Percentiles rank a stretch among this genome's conserved stretches.
phyloP scores from a whole-genome alignment of 2,797 vertebrate species.

The Argyrosomus regius region DNA sequence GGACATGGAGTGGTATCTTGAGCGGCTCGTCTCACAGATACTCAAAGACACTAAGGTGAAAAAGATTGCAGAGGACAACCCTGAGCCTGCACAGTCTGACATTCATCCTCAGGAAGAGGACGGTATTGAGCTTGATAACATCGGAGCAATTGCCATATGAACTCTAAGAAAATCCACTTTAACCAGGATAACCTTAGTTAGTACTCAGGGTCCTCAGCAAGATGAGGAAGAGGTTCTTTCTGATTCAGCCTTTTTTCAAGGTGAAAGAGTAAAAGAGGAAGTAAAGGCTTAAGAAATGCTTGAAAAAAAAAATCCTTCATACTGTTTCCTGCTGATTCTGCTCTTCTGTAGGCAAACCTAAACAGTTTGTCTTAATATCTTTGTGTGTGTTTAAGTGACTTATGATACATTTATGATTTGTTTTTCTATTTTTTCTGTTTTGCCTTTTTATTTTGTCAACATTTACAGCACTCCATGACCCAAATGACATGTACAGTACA shows the following conservation, averaged over 20 bases:
- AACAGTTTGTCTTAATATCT: not conserved
- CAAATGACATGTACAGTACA: not conserved
- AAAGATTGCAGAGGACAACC: constrained; percentile 30
- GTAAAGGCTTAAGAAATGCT: too few species aligned
- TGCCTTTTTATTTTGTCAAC: not conserved
- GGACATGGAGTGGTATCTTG: constrained; percentile 91
- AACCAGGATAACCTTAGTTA: too few species aligned
- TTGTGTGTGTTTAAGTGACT: not conserved
- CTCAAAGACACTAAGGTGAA: constrained; percentile 79
- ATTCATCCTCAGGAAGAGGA: not conserved
- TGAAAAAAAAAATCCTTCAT: too few species aligned
- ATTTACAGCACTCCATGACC: not conserved
- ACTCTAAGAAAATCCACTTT: not conserved
- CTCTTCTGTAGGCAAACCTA: not conserved
- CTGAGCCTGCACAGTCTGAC: not conserved
- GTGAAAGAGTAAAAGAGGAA: not conserved
- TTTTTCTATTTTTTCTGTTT: not conserved
- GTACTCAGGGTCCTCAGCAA: not conserved
- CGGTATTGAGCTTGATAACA: constrained; percentile 35
- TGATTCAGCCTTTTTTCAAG: not conserved
- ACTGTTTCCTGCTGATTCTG: not conserved
- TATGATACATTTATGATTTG: not conserved
- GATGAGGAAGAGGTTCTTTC: constrained; percentile 6
- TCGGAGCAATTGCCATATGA: constrained; percentile 18
- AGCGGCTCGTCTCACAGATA: constrained; percentile 84